Percentiles rank a stretch among this genome's conserved stretches.
Conservation (phyloP, 2,888 invertebrate species). For the Erynnis tages region DNA sequence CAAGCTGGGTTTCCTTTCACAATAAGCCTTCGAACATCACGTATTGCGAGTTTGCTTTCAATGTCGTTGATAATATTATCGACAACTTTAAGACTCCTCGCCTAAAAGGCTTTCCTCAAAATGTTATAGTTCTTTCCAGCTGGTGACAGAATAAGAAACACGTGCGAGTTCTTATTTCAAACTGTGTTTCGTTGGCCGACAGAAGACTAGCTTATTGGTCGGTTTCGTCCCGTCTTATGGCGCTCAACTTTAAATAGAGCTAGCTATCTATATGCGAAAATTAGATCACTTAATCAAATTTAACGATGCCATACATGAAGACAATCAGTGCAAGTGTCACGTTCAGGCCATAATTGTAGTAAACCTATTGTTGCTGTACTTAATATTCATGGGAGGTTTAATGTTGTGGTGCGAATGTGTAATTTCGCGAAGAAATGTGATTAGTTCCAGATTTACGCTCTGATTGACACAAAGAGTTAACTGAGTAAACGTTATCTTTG, state of each 20-base stretch:
- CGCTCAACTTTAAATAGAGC: background rate
- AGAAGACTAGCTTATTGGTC: too few relatives aligned
- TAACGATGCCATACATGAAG: slow-evolving; percentile 14
- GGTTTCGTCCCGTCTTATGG: too few relatives aligned
- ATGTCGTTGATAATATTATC: too few relatives aligned
- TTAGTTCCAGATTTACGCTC: background rate
- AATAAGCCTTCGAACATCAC: too few relatives aligned
- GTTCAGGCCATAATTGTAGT: slow-evolving; percentile 8
- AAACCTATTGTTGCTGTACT: background rate
- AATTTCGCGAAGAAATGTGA: background rate
- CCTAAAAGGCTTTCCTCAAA: too few relatives aligned
- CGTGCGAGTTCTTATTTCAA: too few relatives aligned
- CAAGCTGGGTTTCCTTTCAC: too few relatives aligned
- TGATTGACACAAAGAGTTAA: background rate
- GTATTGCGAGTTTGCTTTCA: too few relatives aligned
- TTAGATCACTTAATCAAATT: slow-evolving; percentile 15
- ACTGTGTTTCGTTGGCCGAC: too few relatives aligned
- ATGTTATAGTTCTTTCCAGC: too few relatives aligned
- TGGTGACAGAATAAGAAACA: too few relatives aligned
- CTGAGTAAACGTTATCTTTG: background rate
- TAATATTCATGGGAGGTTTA: slow-evolving; percentile 16
- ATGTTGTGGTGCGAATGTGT: slow-evolving; percentile 3
- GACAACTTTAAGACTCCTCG: too few relatives aligned
- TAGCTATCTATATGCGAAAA: slow-evolving; percentile 8
- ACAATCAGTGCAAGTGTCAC: slow-evolving; percentile 7